These are phyloP conservation scores for Periplaneta americana DNA, from an alignment of 1,140 invertebrate species.

Conservation along the genomic window DNA sequence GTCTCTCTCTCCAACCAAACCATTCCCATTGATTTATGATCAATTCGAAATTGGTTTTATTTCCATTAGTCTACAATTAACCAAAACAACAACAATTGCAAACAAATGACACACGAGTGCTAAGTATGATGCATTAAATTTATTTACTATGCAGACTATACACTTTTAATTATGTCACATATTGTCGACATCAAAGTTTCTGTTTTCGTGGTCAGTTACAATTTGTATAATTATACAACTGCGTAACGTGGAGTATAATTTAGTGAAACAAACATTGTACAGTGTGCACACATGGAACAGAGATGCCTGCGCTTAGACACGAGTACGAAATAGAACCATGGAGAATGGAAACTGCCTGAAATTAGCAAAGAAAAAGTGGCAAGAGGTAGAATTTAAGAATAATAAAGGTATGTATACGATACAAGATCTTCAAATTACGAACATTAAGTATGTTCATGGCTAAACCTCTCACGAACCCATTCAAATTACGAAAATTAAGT, in stretches of 20 bases:
- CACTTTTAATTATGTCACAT: neutral
- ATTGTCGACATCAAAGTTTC: neutral
- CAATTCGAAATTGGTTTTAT: neutral
- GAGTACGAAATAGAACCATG: too few relatives aligned
- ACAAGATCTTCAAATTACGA: too few relatives aligned
- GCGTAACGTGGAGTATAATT: neutral
- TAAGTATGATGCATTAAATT: neutral
- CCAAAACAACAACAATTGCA: neutral
- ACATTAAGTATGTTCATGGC: too few relatives aligned
- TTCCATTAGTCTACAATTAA: neutral
- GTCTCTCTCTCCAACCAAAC: too few relatives aligned
- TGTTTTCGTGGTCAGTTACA: neutral
- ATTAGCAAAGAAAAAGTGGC: too few relatives aligned
- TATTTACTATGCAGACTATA: neutral
- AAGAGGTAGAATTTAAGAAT: too few relatives aligned
- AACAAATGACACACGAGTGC: neutral
- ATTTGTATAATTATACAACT: neutral
- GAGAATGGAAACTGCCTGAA: too few relatives aligned
- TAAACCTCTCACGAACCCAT: too few relatives aligned
- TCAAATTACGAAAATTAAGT: too few relatives aligned
- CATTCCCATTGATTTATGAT: neutral
- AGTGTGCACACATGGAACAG: neutral
- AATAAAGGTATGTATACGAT: too few relatives aligned
- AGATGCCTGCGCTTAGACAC: too few relatives aligned
- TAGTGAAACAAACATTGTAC: neutral